Evolutionary conservation across 2,888 invertebrate species (phyloP), one percentile per base, ranked within the genome.

Genomic region (Acholoe squamosa): DNA sequence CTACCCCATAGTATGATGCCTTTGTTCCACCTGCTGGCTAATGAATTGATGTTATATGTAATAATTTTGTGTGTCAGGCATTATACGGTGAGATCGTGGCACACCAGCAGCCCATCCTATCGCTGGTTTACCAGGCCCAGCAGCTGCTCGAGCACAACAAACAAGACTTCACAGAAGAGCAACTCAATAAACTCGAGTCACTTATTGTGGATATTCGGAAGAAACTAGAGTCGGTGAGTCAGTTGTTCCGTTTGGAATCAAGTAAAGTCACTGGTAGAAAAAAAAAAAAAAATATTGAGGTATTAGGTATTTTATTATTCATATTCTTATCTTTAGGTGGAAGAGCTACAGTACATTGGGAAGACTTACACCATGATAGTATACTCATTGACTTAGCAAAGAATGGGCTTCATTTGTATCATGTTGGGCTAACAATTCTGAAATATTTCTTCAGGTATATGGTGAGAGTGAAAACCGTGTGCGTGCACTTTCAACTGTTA

Each of bases 41-140:
- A 7, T 22, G n/a, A 10, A 77, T 33, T 89, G 61, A 12, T n/a
- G 19, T 19, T n/a, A n/a, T 61, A n/a, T 19, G 19, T 61, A 3
- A 61, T 61, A n/a, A n/a, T 19, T 3, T 61, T 61, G 61, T n/a
- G 90, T 89, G 43, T n/a, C 91, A 89, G 91, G 89, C 77, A 5
- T 61, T 91, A 31, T 76, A 84, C n/a, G 89, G 93, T 19, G 94
- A 95, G 90, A 93, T 95, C 28, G 91, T 93, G 54, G 90, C 91
- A 61, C 94, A 94, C 91, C 95, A 95, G 92, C 94, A 95, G 92
- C 94, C 95, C 28, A 94, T 95, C 80, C 92, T 94, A 91, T 93
- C 94, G 1, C 93, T 94, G 80, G 93, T 94, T 14, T 95, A 94
- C 93, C 95, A 95, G 91, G 94, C 95, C 10, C 94, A 95, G 91